Conservation (phyloP, 2,797 vertebrate genomes). For the Etheostoma perlongum region DNA sequence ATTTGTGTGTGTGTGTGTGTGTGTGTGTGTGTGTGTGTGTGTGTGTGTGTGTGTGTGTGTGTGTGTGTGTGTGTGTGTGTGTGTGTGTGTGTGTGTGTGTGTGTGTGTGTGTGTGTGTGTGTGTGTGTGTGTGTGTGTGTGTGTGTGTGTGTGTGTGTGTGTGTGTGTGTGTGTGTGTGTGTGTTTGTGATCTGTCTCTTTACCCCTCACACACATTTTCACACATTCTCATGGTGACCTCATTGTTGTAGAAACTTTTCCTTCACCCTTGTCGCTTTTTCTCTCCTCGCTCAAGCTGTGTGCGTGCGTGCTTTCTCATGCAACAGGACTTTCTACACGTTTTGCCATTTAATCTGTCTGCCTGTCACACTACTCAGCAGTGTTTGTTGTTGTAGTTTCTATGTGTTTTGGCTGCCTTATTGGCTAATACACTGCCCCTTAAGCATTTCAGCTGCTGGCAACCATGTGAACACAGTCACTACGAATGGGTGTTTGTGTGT, state of each 20-base stretch:
- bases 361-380: background rate
- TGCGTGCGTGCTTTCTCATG: conserved; percentile 24
- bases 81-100: too few relatives aligned
- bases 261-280: conserved; percentile 33
- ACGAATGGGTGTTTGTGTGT: background rate
- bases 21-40: too few relatives aligned
- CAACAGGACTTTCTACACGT: conserved; percentile 14
- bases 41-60: too few relatives aligned
- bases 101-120: too few relatives aligned
- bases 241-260: conserved; percentile 53
- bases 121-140: background rate
- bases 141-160: too few relatives aligned
- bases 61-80: too few relatives aligned
- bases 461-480: conserved; percentile 25
- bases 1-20: background rate
- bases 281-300: conserved; percentile 37
- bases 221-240: conserved; percentile 48
- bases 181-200: conserved; percentile 14
- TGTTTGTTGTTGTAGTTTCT: conserved; percentile 53
- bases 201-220: conserved; percentile 13
- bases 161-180: background rate
- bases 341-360: conserved; percentile 11
- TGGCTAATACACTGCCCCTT: background rate
- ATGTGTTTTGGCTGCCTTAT: conserved; percentile 45
- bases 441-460: conserved; percentile 17